phyloP scores from a whole-genome alignment of 2,797 vertebrate species.

The Ctenopoma multispine region DNA sequence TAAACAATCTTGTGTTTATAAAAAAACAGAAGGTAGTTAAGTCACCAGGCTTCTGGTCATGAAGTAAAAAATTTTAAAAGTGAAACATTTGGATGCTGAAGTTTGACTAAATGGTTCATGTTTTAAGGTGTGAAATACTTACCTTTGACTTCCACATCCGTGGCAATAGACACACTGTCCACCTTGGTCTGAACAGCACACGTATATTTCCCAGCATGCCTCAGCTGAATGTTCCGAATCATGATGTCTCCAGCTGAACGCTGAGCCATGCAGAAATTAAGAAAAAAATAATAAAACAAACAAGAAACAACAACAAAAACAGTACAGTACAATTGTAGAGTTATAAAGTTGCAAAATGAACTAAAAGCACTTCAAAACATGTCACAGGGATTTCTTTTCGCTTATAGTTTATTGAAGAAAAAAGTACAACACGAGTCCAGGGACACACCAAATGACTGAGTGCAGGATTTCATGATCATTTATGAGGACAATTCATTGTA shows the following conservation, averaged over 20 bases:
- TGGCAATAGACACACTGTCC: conserved; percentile 93
- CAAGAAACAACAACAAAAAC: not conserved
- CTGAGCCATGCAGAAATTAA: conserved; percentile 81
- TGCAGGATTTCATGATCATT: conserved; percentile 41
- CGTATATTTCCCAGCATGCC: conserved; percentile 95
- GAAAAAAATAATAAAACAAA: conserved; percentile 10
- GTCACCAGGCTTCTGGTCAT: not conserved
- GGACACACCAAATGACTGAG: conserved; percentile 40
- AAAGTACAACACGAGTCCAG: conserved; percentile 33
- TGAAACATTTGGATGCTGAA: too few relatives aligned
- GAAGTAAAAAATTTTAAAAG: too few relatives aligned
- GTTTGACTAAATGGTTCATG: not conserved
- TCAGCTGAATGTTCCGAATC: conserved; percentile 97
- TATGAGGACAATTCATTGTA: conserved; percentile 50
- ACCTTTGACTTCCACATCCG: conserved; percentile 96
- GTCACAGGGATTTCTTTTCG: conserved; percentile 29
- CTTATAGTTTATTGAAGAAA: conserved; percentile 40
- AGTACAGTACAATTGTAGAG: not conserved
- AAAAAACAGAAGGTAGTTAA: not conserved
- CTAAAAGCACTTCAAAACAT: conserved; percentile 8
- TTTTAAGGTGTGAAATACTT: conserved; percentile 40
- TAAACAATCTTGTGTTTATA: not conserved
- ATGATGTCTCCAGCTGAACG: conserved; percentile 96
- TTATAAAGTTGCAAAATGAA: conserved; percentile 21
- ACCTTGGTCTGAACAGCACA: conserved; percentile 96